Evolutionary conservation across 2,113 vertebrate species (phyloP), one percentile per base, ranked within the genome.

Genomic region (Gracilinanus agilis): DNA sequence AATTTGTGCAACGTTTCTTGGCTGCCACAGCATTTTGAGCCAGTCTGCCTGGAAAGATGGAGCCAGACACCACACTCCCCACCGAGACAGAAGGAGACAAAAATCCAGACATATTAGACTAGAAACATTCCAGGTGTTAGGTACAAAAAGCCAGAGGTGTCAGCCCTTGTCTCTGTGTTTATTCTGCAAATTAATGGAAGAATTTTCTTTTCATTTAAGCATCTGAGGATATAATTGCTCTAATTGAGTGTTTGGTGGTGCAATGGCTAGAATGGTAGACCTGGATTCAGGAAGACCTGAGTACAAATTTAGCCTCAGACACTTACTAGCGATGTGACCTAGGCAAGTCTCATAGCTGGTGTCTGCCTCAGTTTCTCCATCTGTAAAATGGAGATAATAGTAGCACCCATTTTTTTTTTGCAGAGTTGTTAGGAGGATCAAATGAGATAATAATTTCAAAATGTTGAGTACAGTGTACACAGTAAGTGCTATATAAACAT

Each of bases 1-100:
- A 97, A 44, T 44, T 75, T 93, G 89, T 95, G 91, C 90, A 91
- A 88, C 90, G 54, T 96, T 97, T 95, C 95, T 56, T 97, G 92
- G 49, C 93, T 95, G 58, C 53, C 54, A 92, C 9, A 0, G 0
- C 0, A 0, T 27, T 90, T 25, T 53, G 54, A 16, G 10, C 5
- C 1, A 0, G 0, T 67, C 96, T 96, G 92, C 94, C 93, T 95
- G 92, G 91, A 95, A 97, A 91, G 89, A 53, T 94, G n/a, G n/a
- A 24, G 6, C 91, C 89, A 94, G 53, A 49, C 49, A 83, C 0
- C 2, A 83, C 19, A 2, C 16, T 83, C n/a, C 34, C 34, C 67
- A 83, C n/a, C 40, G 67, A 40, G 67, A 83, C 1, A 6, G 67
- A 40, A 83, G 19, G 7, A 83, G 5, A 23, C 67, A 83, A 9